phyloP scores from a whole-genome alignment of 2,888 invertebrate genomes.

The Leptura quadrifasciata region DNA sequence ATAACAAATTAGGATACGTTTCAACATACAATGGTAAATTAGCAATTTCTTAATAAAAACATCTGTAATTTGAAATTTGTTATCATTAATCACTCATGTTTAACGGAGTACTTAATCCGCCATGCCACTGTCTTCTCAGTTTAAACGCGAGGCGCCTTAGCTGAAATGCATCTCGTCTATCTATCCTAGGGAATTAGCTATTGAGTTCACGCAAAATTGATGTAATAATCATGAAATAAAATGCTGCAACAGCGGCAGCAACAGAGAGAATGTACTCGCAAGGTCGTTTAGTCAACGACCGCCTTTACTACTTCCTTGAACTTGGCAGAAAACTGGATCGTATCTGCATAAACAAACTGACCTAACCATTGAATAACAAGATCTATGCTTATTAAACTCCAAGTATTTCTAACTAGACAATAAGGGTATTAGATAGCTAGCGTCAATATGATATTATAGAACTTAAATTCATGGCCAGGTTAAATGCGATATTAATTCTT shows the following conservation, averaged over 20 bases:
- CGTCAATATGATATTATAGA: neutral
- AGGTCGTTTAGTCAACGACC: slow-evolving; percentile 71
- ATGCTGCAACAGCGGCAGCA: slow-evolving; percentile 41
- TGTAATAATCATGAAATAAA: slow-evolving; percentile 44
- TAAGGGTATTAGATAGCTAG: neutral
- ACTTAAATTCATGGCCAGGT: neutral
- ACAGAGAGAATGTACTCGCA: slow-evolving; percentile 60
- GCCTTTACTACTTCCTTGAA: slow-evolving; percentile 69
- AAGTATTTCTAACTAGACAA: neutral
- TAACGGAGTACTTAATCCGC: neutral
- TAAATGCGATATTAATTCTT: neutral
- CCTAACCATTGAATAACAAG: slow-evolving; percentile 31
- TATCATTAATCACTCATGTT: too few relatives aligned
- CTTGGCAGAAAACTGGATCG: slow-evolving; percentile 66
- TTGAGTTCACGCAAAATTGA: slow-evolving; percentile 32
- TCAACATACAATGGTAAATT: too few relatives aligned
- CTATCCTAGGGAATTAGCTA: slow-evolving; percentile 5
- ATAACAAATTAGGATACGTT: too few relatives aligned
- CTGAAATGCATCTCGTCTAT: slow-evolving; percentile 4
- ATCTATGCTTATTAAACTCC: neutral
- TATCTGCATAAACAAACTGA: slow-evolving; percentile 51
- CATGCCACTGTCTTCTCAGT: neutral
- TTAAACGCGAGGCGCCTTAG: slow-evolving; percentile 17
- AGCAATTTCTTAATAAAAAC: too few relatives aligned
- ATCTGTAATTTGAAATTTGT: too few relatives aligned